Conservation (phyloP, 2,797 vertebrate species). For the Halcyon leucocephala region DNA sequence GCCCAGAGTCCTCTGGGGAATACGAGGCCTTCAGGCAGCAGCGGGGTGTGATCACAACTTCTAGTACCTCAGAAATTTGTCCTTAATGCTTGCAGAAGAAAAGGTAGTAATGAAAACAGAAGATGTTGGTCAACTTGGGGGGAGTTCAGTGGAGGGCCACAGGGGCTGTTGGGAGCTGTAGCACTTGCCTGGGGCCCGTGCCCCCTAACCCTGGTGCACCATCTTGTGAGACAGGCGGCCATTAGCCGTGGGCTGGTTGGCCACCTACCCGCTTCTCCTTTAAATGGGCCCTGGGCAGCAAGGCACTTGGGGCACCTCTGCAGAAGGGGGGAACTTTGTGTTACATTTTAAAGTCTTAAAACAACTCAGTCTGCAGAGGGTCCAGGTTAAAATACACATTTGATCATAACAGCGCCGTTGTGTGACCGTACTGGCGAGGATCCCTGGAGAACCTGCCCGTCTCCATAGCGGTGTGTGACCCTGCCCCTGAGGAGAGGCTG, state of each 20-base stretch:
- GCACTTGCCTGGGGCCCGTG: too few species aligned
- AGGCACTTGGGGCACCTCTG: too few species aligned
- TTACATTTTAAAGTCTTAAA: neutral
- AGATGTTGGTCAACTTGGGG: neutral
- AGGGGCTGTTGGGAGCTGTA: neutral
- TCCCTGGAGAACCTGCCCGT: neutral
- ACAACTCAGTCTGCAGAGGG: fast-evolving
- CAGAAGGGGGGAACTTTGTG: fast-evolving
- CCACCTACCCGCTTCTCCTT: neutral
- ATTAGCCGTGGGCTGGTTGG: fast-evolving
- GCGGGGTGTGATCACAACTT: neutral
- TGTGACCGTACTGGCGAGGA: fast-evolving
- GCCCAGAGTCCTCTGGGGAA: neutral
- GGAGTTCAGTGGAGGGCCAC: neutral
- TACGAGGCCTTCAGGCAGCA: neutral
- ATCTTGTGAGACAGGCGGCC: fast-evolving
- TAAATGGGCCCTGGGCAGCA: neutral
- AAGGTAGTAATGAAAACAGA: neutral
- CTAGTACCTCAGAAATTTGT: neutral
- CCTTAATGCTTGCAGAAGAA: neutral
- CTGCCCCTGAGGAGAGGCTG: neutral
- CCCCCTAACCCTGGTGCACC: too few species aligned
- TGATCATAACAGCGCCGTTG: fast-evolving
- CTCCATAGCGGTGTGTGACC: fast-evolving
- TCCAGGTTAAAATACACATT: neutral